Evolutionary conservation across 2,888 invertebrate genomes (phyloP), one percentile per base, ranked within the genome.

Genomic region (Sturmia bella): DNA sequence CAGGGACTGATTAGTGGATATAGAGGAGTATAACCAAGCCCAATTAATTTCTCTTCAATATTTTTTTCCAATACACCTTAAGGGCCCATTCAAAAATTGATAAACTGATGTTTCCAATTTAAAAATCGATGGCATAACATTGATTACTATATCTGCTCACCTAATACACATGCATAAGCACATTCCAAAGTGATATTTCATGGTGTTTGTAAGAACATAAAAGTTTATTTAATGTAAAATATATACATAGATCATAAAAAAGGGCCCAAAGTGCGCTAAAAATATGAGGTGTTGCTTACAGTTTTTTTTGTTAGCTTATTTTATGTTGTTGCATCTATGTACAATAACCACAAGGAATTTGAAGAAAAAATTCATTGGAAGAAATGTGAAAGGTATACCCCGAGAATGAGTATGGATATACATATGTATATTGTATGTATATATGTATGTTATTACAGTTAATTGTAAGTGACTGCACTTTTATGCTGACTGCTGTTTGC

Each of bases 391-490:
- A 61, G 17, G 56, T 57, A 48, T 27, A 12, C 13, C 15, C 32
- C 24, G 15, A 45, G 13, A 3, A 2, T 45, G 12, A 37, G n/a
- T 32, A 24, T 37, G n/a, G 12, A 0, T 2, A 7, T 59, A 13
- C 32, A 7, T 57, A n/a, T 57, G 6, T 45, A 19, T 43, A 5
- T 24, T 45, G 19, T 43, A 1, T 21, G 13, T 57, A 0, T 21
- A 5, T 79, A 43, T 70, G 19, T 70, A 21, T 70, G 37, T 64
- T 63, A n/a, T n/a, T n/a, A 77, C 74, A 82, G 77, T 74, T 82
- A 82, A 82, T 78, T 82, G 82, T 69, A 74, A 82, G 63, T 78
- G 82, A 82, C 77, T 82, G 69, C 74, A 77, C 27, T 77, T 77
- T 73, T 74, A 69, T 81, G 77, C 77, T 81, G 81, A 77, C 77